Percentiles rank a stretch among this genome's conserved stretches.
Conservation (phyloP, 2,797 vertebrate genomes). For the Morelia viridis region DNA sequence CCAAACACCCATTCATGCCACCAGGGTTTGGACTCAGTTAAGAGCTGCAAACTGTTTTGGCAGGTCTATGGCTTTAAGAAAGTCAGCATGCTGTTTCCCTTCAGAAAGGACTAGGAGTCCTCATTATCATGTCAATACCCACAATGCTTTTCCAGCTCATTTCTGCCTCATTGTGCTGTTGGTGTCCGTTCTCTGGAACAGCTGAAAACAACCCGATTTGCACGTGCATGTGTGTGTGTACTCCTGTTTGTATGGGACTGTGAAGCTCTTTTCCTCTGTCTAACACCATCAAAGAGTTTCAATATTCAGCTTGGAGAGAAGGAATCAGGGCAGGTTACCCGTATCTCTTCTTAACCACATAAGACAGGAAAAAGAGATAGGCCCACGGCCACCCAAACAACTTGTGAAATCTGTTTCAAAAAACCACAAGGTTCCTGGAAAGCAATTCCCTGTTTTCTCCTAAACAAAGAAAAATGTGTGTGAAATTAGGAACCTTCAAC, state of each 20-base stretch:
- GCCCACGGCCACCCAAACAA: slow-evolving; percentile 59
- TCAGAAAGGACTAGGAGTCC: slow-evolving; percentile 62
- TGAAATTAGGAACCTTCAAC: slow-evolving; percentile 63
- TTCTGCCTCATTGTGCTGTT: slow-evolving; percentile 61
- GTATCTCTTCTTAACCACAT: slow-evolving; percentile 15
- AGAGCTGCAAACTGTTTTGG: slow-evolving; percentile 34
- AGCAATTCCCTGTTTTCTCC: slow-evolving; percentile 22
- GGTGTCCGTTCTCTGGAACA: slow-evolving; percentile 62
- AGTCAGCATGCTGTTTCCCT: slow-evolving; percentile 54
- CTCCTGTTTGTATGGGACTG: slow-evolving; percentile 26
- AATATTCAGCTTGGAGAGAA: slow-evolving; percentile 45
- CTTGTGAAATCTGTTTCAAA: slow-evolving; percentile 38
- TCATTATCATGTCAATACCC: slow-evolving; percentile 70
- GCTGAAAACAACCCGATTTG: slow-evolving; percentile 63
- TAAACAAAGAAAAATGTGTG: slow-evolving; percentile 53
- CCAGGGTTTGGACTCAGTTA: slow-evolving; percentile 33
- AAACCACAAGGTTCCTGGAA: slow-evolving; percentile 52
- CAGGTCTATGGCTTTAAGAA: slow-evolving; percentile 53
- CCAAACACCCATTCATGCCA: neutral
- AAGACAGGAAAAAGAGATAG: neutral
- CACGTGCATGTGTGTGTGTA: slow-evolving; percentile 48
- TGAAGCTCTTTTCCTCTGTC: slow-evolving; percentile 52
- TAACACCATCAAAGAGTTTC: slow-evolving; percentile 49
- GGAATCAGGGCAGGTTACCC: slow-evolving; percentile 43
- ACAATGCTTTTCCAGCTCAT: slow-evolving; percentile 68